These are phyloP conservation scores for Trichonephila clavata DNA, from an alignment of 1,140 invertebrate species.

Conservation along the genomic window DNA sequence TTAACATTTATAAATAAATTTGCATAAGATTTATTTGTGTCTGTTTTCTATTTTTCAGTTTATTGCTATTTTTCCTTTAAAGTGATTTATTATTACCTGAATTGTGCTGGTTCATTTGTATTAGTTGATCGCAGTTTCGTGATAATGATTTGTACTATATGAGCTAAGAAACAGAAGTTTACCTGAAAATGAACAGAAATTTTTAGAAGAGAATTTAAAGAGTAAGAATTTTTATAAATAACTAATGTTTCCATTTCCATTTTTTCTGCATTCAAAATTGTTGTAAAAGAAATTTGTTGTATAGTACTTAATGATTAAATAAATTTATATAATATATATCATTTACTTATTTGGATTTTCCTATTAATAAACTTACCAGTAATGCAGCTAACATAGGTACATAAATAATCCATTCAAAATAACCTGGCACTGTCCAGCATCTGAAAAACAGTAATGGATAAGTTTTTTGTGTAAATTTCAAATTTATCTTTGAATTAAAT, in stretches of 20 bases:
- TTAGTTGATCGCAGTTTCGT: slow-evolving; percentile 83
- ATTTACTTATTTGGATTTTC: not conserved
- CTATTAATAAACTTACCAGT: slow-evolving; percentile 79
- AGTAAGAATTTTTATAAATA: too few relatives aligned
- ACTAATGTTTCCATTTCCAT: too few relatives aligned
- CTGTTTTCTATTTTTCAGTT: too few relatives aligned
- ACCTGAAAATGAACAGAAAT: slow-evolving; percentile 80
- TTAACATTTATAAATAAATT: too few relatives aligned
- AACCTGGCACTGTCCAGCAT: slow-evolving; percentile 82
- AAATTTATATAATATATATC: too few relatives aligned
- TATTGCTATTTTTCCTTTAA: not conserved
- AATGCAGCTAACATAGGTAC: slow-evolving; percentile 82
- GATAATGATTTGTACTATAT: slow-evolving; percentile 83
- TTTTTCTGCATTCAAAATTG: too few relatives aligned
- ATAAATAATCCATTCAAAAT: slow-evolving; percentile 82
- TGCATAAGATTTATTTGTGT: too few relatives aligned
- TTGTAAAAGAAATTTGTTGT: too few relatives aligned
- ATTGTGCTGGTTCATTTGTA: slow-evolving; percentile 84
- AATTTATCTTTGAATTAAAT: too few relatives aligned
- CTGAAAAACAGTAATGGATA: slow-evolving; percentile 77
- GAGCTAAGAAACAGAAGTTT: slow-evolving; percentile 83
- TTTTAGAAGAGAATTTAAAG: too few relatives aligned
- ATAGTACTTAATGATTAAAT: too few relatives aligned
- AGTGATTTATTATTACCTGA: slow-evolving; percentile 81
- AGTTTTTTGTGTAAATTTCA: not conserved